A percentile compares a stretch with the other conserved stretches of the same genome.
Conservation (phyloP, 2,888 invertebrate genomes). For the Andrena trimmerana region DNA sequence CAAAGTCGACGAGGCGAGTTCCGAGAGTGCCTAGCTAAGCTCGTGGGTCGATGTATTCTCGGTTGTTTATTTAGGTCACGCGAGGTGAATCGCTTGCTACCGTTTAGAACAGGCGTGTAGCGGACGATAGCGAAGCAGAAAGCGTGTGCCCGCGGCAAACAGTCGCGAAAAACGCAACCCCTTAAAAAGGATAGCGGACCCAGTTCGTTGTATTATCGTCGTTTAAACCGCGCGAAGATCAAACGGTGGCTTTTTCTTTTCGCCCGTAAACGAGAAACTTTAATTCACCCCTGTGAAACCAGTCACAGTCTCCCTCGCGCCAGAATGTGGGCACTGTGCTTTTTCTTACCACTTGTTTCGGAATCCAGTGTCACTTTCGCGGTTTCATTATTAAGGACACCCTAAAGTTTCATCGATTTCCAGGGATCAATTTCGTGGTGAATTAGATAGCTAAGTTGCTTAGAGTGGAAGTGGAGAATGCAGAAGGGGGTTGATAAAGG, state of each 20-base stretch:
- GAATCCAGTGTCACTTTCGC: no score
- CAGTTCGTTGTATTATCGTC: conserved; percentile 51
- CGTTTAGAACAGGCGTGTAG: conserved; percentile 58
- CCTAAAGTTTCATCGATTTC: not conserved
- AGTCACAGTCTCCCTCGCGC: not conserved
- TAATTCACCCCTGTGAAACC: no score
- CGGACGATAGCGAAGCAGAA: conserved; percentile 40
- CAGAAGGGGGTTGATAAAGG: no score
- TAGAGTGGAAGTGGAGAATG: not conserved
- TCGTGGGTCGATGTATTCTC: conserved; percentile 84
- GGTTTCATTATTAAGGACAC: conserved; percentile 3
- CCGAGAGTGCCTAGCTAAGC: conserved; percentile 70
- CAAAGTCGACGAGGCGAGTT: conserved; percentile 57
- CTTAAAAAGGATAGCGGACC: conserved; percentile 53
- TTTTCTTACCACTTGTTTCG: conserved; percentile 4
- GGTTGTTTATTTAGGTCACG: conserved; percentile 85
- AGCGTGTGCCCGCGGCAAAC: conserved; percentile 25
- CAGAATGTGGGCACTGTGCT: not conserved
- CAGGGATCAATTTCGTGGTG: not conserved
- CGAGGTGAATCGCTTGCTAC: conserved; percentile 82
- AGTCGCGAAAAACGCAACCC: conserved; percentile 48
- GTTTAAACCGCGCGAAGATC: conserved; percentile 43
- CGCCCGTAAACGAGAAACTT: conserved; percentile 6
- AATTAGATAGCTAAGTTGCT: not conserved
- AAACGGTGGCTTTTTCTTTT: conserved; percentile 42